These are phyloP conservation scores for Cololabis saira DNA, from an alignment of 2,113 vertebrate genomes.

Conservation along the genomic window DNA sequence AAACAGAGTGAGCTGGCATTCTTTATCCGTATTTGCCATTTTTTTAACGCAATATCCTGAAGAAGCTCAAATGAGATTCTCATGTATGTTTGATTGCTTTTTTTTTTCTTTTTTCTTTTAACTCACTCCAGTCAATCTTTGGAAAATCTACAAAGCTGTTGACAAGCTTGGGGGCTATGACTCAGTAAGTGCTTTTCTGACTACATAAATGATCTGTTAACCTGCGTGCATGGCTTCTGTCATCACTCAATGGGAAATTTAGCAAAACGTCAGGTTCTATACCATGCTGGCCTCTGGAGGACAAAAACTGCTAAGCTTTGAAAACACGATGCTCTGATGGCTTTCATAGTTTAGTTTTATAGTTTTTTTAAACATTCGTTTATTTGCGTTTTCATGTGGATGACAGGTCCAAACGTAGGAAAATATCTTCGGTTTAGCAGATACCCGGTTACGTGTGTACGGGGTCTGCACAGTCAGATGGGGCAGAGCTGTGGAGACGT, in stretches of 20 bases:
- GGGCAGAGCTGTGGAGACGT: too few relatives aligned
- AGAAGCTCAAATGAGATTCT: neutral
- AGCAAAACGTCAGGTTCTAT: constrained; percentile 9
- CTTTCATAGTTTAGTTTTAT: too few relatives aligned
- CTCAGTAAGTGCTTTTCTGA: constrained; percentile 82
- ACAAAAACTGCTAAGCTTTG: constrained; percentile 6
- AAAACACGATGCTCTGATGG: neutral
- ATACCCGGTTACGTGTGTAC: too few relatives aligned
- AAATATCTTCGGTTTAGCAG: too few relatives aligned
- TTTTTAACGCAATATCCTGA: neutral
- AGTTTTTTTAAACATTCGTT: too few relatives aligned
- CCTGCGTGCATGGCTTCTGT: neutral
- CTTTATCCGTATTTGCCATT: neutral
- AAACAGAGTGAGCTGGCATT: constrained; percentile 89
- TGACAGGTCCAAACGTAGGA: too few relatives aligned
- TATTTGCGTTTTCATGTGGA: too few relatives aligned
- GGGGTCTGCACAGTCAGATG: too few relatives aligned
- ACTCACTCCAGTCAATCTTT: constrained; percentile 89
- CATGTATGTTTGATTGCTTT: neutral
- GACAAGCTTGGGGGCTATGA: constrained; percentile 94
- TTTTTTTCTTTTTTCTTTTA: constrained; percentile 5
- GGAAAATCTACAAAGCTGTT: constrained; percentile 94
- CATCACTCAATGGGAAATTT: constrained; percentile 53
- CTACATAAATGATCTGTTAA: neutral
- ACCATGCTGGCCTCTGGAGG: constrained; percentile 29